A percentile compares a stretch with the other conserved stretches of the same genome.
Conservation (phyloP, 2,888 invertebrate genomes). For the Hecatera dysodea region DNA sequence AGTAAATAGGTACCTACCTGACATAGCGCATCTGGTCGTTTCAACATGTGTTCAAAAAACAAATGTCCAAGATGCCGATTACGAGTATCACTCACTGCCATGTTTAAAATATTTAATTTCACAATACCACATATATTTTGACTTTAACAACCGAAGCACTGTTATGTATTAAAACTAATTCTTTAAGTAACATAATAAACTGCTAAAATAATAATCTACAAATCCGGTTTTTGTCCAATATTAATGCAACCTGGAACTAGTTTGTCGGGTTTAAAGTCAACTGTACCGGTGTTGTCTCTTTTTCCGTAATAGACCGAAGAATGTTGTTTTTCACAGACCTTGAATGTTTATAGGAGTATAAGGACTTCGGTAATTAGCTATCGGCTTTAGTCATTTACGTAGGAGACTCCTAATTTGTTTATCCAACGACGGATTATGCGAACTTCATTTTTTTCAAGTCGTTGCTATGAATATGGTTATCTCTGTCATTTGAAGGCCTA, state of each 20-base stretch:
- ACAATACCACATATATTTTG: constrained; percentile 28
- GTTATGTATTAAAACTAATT: constrained; percentile 32
- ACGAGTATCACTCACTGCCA: constrained; percentile 38
- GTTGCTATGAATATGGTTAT: background rate
- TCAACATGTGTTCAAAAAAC: constrained; percentile 70
- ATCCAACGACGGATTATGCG: background rate
- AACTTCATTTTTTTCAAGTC: background rate
- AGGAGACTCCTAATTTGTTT: background rate
- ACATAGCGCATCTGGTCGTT: constrained; percentile 69
- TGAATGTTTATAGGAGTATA: constrained; percentile 23
- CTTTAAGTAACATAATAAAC: constrained; percentile 4
- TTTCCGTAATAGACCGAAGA: constrained; percentile 37
- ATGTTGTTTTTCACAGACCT: constrained; percentile 27
- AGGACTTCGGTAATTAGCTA: constrained; percentile 9
- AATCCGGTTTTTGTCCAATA: constrained; percentile 46
- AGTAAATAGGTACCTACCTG: constrained; percentile 50
- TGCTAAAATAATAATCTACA: constrained; percentile 33
- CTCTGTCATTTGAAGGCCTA: background rate
- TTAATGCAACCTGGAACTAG: constrained; percentile 39
- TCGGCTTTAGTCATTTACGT: constrained; percentile 11
- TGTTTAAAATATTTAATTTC: constrained; percentile 1
- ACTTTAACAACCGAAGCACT: constrained; percentile 24
- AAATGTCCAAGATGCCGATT: constrained; percentile 73
- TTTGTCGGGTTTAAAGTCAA: constrained; percentile 31
- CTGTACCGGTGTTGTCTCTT: background rate